These are phyloP conservation scores for Labrus mixtus DNA, from an alignment of 2,113 vertebrate species.

Conservation along the genomic window DNA sequence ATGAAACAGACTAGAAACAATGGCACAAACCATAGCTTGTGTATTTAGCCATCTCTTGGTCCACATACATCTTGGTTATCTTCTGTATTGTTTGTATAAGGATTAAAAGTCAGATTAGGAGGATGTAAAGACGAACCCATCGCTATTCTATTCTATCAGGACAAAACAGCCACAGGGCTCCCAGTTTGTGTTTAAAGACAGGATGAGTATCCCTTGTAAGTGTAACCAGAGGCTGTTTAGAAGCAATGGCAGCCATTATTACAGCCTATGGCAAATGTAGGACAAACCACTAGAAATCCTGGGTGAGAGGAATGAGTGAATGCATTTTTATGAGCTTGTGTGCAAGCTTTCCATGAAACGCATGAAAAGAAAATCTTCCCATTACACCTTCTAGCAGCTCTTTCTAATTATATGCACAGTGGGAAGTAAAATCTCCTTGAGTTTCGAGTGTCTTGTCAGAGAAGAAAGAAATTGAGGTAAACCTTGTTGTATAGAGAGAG, in stretches of 20 bases:
- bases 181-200: slow-evolving; percentile 9
- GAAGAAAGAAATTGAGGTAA: background rate
- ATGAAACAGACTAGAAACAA: too few species aligned
- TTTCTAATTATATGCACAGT: background rate
- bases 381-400: background rate
- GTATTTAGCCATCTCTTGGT: too few species aligned
- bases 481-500: background rate
- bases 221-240: slow-evolving; percentile 9
- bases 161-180: background rate
- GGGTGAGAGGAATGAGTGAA: slow-evolving; percentile 7
- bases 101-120: too few species aligned
- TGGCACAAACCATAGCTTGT: too few species aligned
- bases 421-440: background rate
- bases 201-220: too few species aligned
- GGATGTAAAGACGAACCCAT: too few species aligned
- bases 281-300: slow-evolving; percentile 2
- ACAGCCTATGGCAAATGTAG: background rate
- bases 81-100: too few species aligned
- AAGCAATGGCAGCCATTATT: slow-evolving; percentile 4
- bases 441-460: background rate
- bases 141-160: too few species aligned
- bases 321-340: background rate
- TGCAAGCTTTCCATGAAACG: background rate
- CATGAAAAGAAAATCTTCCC: background rate
- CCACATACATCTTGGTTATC: too few species aligned